Base-by-base conservation (phyloP, 2,797 vertebrate species). In the Lates japonicus region DNA sequence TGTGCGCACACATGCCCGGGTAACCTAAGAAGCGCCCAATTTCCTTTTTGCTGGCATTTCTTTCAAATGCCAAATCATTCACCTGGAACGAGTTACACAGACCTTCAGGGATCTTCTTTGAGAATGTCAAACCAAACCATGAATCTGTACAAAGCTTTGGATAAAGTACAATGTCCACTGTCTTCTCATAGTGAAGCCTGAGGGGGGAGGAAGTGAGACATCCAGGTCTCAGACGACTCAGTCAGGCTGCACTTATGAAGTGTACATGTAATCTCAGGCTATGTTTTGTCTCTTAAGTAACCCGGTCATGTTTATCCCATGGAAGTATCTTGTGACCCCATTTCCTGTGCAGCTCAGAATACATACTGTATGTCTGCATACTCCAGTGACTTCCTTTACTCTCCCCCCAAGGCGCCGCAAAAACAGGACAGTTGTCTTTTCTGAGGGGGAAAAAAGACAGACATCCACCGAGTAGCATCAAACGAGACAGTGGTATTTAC, bases 51-150 rank as follows among this genome's bases (percentile, higher is more conserved):
- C 80, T 93, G 92, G 88, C 91, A 89, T 94, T 94, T 93, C 90
- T 80, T 82, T 75, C 86, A 95, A 95, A 95, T 95, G 94, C 94
- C 93, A 94, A 86, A 84, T 88, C 88, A 82, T 92, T 94, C 90
- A 94, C 92, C 92, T 91, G 90, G 85, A 94, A 94, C 84, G 13
- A 66, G 78, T 86, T 81, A 83, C 90, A 76, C 63, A 58, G 90
- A 92, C 90, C 92, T 91, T 89, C 78, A 76, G 89, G 92, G 87
- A 89, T 82, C 80, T 74, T 91, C 76, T 92, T 46, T 85, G 79
- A 85, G 90, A 95, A 95, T 94, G 94, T 94, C 94, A 94, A 77
- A 84, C 80, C 49, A 39, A 82, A 86, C 74, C 85, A 67, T 41
- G 80, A 78, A 80, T 88, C 79, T 82, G 64, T 74, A 66, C 84